phyloP scores from a whole-genome alignment of 53 echinoderm and acorn worm species.

The Echinometra lucunter region DNA sequence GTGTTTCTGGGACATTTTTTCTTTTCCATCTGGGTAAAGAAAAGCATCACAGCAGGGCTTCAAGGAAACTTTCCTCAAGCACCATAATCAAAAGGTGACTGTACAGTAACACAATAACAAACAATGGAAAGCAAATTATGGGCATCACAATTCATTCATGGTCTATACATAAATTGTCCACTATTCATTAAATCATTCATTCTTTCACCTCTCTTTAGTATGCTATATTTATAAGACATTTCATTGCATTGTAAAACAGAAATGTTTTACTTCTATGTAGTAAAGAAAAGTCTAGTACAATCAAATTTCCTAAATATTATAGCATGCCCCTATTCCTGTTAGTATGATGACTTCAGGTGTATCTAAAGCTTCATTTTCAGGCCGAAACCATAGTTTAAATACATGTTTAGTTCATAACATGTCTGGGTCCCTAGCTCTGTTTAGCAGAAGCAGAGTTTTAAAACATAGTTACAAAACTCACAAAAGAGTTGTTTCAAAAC shows the following conservation, averaged over 20 bases:
- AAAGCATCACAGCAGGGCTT: neutral
- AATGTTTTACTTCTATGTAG: neutral
- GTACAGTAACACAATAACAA: neutral
- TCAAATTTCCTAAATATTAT: neutral
- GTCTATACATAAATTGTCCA: slow-evolving; percentile 27
- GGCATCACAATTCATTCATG: neutral
- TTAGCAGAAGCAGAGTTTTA: too few relatives aligned
- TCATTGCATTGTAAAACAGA: neutral
- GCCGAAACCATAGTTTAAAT: too few relatives aligned
- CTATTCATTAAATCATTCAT: slow-evolving; percentile 1
- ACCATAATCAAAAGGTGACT: neutral
- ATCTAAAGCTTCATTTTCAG: too few relatives aligned
- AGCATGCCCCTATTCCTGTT: neutral
- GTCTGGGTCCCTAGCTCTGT: too few relatives aligned
- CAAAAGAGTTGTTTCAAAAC: too few relatives aligned
- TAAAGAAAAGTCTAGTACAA: slow-evolving; percentile 22
- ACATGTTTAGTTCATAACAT: too few relatives aligned
- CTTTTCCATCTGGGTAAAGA: neutral
- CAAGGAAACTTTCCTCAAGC: neutral
- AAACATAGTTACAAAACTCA: too few relatives aligned
- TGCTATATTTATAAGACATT: neutral
- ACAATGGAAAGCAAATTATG: slow-evolving; percentile 3
- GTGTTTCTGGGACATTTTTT: neutral
- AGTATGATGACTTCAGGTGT: neutral
- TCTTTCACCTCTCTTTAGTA: neutral